Evolutionary conservation across 2,113 vertebrate species (phyloP).

Genomic region (Gambusia affinis): DNA sequence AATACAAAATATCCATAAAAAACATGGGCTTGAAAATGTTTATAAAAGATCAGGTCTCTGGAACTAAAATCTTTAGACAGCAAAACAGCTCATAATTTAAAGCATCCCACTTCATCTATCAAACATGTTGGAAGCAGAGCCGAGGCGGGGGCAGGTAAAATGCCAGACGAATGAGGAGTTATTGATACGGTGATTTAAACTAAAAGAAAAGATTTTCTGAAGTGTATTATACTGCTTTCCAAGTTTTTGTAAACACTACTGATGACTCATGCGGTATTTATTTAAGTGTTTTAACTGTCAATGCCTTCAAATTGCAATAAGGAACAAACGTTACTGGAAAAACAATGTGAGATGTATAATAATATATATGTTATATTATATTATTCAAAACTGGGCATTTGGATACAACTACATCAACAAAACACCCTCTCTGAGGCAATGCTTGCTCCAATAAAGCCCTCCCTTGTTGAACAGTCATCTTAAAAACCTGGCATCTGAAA

Average conservation of each 20-base stretch:
- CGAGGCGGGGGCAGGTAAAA: background rate
- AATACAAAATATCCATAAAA: background rate
- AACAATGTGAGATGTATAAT: too few relatives aligned
- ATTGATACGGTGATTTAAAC: background rate
- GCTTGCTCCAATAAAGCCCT: background rate
- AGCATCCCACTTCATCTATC: background rate
- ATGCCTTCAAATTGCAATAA: too few relatives aligned
- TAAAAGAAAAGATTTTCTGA: too few relatives aligned
- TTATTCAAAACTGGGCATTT: background rate
- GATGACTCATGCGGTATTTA: too few relatives aligned
- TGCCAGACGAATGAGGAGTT: constrained; percentile 1
- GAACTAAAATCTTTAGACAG: background rate
- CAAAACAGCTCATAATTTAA: background rate
- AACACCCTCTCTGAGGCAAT: background rate
- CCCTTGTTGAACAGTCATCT: background rate
- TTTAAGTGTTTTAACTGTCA: too few relatives aligned
- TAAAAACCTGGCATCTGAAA: background rate
- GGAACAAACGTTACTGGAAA: too few relatives aligned
- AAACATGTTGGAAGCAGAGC: background rate
- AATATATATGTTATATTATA: too few relatives aligned
- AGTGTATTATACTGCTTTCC: too few relatives aligned
- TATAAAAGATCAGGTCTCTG: background rate
- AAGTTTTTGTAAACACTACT: too few relatives aligned
- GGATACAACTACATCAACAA: background rate
- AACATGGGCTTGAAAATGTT: background rate